Percentiles rank a stretch among this genome's conserved stretches.
Evolutionary conservation across 2,888 invertebrate genomes (phyloP).

Genomic region (Keiferia lycopersicella): DNA sequence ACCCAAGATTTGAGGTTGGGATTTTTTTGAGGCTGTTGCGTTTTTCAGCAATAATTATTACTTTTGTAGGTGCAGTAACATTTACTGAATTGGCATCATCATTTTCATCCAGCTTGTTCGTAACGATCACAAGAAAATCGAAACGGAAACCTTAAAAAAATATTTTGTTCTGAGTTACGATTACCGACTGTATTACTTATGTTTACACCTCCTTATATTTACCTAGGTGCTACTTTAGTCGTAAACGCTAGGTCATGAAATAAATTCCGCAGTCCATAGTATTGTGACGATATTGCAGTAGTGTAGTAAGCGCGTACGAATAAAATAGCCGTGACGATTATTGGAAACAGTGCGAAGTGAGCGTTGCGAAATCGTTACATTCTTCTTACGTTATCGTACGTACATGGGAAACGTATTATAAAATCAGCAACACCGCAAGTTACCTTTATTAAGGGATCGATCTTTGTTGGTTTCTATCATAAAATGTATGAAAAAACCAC

Average conservation of each 20-base stretch:
- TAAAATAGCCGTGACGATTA: slow-evolving; percentile 19
- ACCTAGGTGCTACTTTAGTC: neutral
- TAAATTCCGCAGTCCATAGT: slow-evolving; percentile 4
- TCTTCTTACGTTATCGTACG: slow-evolving; percentile 8
- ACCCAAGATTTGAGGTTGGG: too few species aligned
- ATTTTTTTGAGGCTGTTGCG: too few species aligned
- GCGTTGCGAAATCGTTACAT: slow-evolving; percentile 9
- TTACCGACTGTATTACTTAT: too few species aligned
- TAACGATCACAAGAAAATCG: too few species aligned
- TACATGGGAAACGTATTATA: slow-evolving; percentile 17
- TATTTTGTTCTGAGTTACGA: too few species aligned
- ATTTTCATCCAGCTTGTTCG: too few species aligned
- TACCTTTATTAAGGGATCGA: too few species aligned
- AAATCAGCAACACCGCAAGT: neutral
- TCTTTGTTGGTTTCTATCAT: too few species aligned
- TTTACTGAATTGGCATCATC: too few species aligned
- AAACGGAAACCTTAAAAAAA: too few species aligned
- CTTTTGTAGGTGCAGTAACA: too few species aligned
- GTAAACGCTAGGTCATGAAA: slow-evolving; percentile 10
- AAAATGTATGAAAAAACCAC: neutral
- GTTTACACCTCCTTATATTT: neutral
- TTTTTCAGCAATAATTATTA: too few species aligned
- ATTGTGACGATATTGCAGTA: slow-evolving; percentile 1
- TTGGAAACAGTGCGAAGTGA: slow-evolving; percentile 18
- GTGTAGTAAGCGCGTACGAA: neutral